A percentile compares a stretch with the other conserved stretches of the same genome.
These are phyloP conservation scores for Triops longicaudatus DNA, from an alignment of 1,140 invertebrate species.

Conservation along the genomic window DNA sequence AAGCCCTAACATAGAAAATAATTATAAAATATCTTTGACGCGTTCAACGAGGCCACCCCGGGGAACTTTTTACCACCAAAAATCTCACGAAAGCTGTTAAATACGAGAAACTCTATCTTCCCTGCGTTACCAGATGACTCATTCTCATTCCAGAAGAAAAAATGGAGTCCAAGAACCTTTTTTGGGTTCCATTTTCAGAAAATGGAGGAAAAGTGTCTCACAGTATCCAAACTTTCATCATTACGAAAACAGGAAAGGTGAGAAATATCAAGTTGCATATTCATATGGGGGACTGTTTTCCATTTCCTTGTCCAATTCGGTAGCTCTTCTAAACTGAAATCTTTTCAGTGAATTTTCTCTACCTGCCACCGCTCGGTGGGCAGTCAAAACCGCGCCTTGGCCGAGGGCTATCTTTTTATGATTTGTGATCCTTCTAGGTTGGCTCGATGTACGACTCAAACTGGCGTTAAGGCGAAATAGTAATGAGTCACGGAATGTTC, in stretches of 20 bases:
- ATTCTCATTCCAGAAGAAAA: too few species aligned
- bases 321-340: not conserved
- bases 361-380: not conserved
- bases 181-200: too few species aligned
- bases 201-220: too few species aligned
- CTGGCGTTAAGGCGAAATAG: not conserved
- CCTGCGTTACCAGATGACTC: too few species aligned
- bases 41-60: not conserved
- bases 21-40: not conserved
- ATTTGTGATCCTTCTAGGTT: not conserved
- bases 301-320: not conserved
- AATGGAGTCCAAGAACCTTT: too few species aligned
- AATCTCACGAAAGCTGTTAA: not conserved
- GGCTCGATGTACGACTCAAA: not conserved
- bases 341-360: not conserved
- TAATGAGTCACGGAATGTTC: not conserved
- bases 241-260: not conserved
- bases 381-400: not conserved
- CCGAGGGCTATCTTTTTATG: not conserved
- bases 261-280: constrained; percentile 4
- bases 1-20: not conserved
- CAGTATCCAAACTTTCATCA: too few species aligned
- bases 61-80: not conserved
- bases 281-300: not conserved
- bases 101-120: not conserved